Evolutionary conservation across 2,888 invertebrate genomes (phyloP).

Genomic region (Hemaris fuciformis): DNA sequence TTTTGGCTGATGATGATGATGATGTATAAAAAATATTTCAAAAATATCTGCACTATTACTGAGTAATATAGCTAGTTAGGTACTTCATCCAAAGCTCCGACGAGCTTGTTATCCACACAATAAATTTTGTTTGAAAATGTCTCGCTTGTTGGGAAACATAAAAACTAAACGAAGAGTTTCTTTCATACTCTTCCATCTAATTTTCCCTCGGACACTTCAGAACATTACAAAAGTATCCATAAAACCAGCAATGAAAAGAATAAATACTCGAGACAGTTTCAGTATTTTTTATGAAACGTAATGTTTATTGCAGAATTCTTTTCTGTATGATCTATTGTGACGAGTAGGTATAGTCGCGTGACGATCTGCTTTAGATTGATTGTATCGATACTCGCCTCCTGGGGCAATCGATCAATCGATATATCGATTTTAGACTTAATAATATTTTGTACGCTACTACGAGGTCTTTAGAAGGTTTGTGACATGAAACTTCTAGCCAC

Average conservation of each 20-base stretch:
- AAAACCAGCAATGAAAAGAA: not conserved
- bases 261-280: not conserved
- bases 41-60: too few relatives aligned
- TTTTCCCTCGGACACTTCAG: not conserved
- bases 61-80: too few relatives aligned
- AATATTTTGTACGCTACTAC: too few relatives aligned
- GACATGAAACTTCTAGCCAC: too few relatives aligned
- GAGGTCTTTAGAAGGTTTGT: too few relatives aligned
- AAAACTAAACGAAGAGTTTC: not conserved
- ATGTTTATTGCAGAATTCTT: not conserved
- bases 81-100: too few relatives aligned
- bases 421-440: not conserved
- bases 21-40: too few relatives aligned
- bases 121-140: too few relatives aligned
- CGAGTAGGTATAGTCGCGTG: not conserved
- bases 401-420: not conserved
- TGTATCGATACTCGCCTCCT: too few relatives aligned
- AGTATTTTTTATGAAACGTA: not conserved
- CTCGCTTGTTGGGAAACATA: not conserved
- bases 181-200: not conserved
- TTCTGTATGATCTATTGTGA: not conserved
- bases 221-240: not conserved
- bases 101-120: too few relatives aligned
- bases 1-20: too few relatives aligned
- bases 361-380: too few relatives aligned